phyloP scores from a whole-genome alignment of 2,113 vertebrate species.

The Chaenogobius annularis region DNA sequence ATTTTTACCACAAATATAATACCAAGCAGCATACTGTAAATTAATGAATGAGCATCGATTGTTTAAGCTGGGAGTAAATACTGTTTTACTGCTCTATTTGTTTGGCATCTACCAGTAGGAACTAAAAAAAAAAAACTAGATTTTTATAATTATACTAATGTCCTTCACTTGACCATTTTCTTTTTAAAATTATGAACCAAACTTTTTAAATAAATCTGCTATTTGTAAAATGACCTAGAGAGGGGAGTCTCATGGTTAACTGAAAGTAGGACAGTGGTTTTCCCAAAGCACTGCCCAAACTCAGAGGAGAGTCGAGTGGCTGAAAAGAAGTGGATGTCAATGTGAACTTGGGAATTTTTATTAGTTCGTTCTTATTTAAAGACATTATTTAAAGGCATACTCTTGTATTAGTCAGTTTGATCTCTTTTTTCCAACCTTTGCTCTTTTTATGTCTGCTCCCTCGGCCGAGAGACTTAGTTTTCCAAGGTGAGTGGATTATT shows the following conservation, averaged over 20 bases:
- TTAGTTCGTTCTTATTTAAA: slow-evolving; percentile 43
- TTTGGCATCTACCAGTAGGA: background rate
- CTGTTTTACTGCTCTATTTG: background rate
- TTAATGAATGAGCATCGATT: background rate
- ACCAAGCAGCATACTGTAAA: background rate
- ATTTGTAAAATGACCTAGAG: slow-evolving; percentile 47
- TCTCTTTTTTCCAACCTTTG: slow-evolving; percentile 60
- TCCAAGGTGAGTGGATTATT: slow-evolving; percentile 64
- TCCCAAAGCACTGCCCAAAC: slow-evolving; percentile 50
- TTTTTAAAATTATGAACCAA: slow-evolving; percentile 39
- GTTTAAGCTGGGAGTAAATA: no score
- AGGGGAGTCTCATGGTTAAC: slow-evolving; percentile 56
- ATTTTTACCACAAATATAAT: slow-evolving; percentile 15
- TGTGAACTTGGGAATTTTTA: slow-evolving; percentile 47
- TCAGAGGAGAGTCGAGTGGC: slow-evolving; percentile 45
- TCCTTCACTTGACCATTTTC: slow-evolving; percentile 29
- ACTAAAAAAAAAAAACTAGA: background rate
- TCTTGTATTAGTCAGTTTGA: slow-evolving; percentile 14
- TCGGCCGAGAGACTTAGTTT: slow-evolving; percentile 30
- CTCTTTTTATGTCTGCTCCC: slow-evolving; percentile 42
- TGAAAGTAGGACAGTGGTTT: slow-evolving; percentile 53
- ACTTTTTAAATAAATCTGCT: slow-evolving; percentile 42
- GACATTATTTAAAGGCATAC: slow-evolving; percentile 9
- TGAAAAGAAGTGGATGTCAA: slow-evolving; percentile 40
- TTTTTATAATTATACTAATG: slow-evolving; percentile 29